phyloP scores from a whole-genome alignment of 1,140 invertebrate species.

The Procambarus clarkii region DNA sequence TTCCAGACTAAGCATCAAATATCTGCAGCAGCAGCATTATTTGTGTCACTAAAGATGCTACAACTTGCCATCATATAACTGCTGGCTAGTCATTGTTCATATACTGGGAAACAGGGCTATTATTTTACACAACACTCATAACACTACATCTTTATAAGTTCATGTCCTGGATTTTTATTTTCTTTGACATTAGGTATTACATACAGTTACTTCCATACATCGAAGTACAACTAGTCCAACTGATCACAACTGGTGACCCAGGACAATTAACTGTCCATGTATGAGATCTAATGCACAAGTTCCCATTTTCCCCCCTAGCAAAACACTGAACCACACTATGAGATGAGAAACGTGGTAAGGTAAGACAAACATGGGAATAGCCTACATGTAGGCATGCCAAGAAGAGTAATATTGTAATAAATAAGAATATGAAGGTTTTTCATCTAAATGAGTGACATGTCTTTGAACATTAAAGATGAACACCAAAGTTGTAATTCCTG shows the following conservation, averaged over 20 bases:
- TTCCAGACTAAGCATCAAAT: slow-evolving; percentile 1
- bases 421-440: slow-evolving; percentile 26
- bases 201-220: slow-evolving; percentile 38
- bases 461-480: slow-evolving; percentile 31
- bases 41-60: slow-evolving; percentile 6
- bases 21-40: slow-evolving; percentile 28
- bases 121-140: slow-evolving; percentile 43
- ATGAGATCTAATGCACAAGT: slow-evolving; percentile 41
- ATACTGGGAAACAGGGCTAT: slow-evolving; percentile 7
- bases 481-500: slow-evolving; percentile 42
- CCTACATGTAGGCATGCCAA: slow-evolving; percentile 40
- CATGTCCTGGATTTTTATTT: slow-evolving; percentile 22
- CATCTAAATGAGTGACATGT: slow-evolving; percentile 20
- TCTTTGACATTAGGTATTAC: slow-evolving; percentile 26
- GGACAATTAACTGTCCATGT: slow-evolving; percentile 38
- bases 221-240: slow-evolving; percentile 44
- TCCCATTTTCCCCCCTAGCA: slow-evolving; percentile 43
- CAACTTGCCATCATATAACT: neutral
- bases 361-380: slow-evolving; percentile 41
- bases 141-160: slow-evolving; percentile 29
- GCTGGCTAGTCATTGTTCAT: slow-evolving; percentile 17
- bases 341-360: slow-evolving; percentile 55
- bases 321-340: slow-evolving; percentile 48
- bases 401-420: slow-evolving; percentile 19
- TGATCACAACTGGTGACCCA: slow-evolving; percentile 45